A percentile compares a stretch with the other conserved stretches of the same genome.
Evolutionary conservation across 2,113 vertebrate species (phyloP).

Genomic region (Crotalus helleri): DNA sequence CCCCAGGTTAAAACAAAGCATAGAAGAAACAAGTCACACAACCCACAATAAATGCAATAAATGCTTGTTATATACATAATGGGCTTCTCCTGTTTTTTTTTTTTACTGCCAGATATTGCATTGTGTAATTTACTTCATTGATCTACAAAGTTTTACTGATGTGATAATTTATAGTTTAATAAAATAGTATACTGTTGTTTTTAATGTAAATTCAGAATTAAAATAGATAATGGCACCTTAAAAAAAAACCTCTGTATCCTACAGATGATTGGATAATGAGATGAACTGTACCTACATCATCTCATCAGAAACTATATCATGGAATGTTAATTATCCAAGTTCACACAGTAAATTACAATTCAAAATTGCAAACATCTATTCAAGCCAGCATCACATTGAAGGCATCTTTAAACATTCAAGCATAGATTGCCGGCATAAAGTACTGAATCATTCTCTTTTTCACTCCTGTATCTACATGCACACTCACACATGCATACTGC

Average conservation of each 20-base stretch:
- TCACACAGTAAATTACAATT: constrained; percentile 78
- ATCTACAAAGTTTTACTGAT: constrained; percentile 74
- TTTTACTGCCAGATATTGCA: constrained; percentile 74
- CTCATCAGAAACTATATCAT: constrained; percentile 86
- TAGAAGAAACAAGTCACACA: constrained; percentile 72
- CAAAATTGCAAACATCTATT: constrained; percentile 76
- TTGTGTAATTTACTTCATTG: constrained; percentile 74
- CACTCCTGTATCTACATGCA: constrained; percentile 53
- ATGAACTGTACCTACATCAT: constrained; percentile 89
- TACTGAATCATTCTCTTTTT: constrained; percentile 71
- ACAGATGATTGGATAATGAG: constrained; percentile 83
- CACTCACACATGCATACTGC: constrained; percentile 46
- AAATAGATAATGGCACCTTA: constrained; percentile 90
- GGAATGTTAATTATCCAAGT: constrained; percentile 89
- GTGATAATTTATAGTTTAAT: constrained; percentile 71
- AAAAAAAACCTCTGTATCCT: constrained; percentile 81
- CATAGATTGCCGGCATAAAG: constrained; percentile 79
- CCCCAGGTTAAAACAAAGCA: constrained; percentile 64
- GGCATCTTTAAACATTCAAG: constrained; percentile 90
- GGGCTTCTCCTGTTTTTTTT: constrained; percentile 66
- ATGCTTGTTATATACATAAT: constrained; percentile 76
- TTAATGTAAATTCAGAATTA: constrained; percentile 80
- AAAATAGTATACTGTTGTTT: constrained; percentile 79
- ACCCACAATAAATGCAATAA: constrained; percentile 74
- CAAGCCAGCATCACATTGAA: constrained; percentile 83